phyloP scores from a whole-genome alignment of 2,888 invertebrate genomes.

The Drosophila greeni region DNA sequence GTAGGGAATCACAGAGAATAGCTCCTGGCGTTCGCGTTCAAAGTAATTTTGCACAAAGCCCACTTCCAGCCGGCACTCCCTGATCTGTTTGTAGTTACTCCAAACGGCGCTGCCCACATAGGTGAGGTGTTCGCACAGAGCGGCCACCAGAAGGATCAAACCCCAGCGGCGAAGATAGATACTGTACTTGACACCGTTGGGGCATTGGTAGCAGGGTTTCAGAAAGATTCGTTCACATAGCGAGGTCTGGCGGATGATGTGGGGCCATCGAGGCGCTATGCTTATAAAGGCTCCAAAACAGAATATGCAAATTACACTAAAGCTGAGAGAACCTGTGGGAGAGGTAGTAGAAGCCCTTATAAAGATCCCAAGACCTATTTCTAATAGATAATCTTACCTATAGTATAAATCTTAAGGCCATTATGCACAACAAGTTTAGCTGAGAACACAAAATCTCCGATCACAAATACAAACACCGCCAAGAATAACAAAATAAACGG shows the following conservation, averaged over 20 bases:
- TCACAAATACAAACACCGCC: conserved; percentile 50
- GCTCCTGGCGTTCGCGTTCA: conserved; percentile 68
- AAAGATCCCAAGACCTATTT: background rate
- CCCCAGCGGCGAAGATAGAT: conserved; percentile 64
- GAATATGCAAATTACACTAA: conserved; percentile 70
- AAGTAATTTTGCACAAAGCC: conserved; percentile 74
- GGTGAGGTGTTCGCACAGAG: conserved; percentile 63
- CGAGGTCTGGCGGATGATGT: conserved; percentile 66
- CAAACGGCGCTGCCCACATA: conserved; percentile 68
- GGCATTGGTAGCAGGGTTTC: conserved; percentile 64
- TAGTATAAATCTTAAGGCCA: conserved; percentile 74
- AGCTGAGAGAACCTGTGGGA: conserved; percentile 69
- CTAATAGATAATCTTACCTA: conserved; percentile 49
- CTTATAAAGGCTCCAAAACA: conserved; percentile 65
- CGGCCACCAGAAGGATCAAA: conserved; percentile 56
- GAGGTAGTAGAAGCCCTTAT: background rate
- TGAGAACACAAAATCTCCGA: conserved; percentile 62
- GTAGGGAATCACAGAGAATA: conserved; percentile 68
- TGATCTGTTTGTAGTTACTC: conserved; percentile 71
- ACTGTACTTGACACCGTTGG: conserved; percentile 54
- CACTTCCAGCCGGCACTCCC: conserved; percentile 70
- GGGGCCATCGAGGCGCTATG: conserved; percentile 74
- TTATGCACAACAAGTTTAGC: conserved; percentile 56
- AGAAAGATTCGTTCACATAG: conserved; percentile 70
- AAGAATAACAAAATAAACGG: conserved; percentile 54